phyloP scores from a whole-genome alignment of 2,113 vertebrate genomes.

The Thamnophis sirtalis region DNA sequence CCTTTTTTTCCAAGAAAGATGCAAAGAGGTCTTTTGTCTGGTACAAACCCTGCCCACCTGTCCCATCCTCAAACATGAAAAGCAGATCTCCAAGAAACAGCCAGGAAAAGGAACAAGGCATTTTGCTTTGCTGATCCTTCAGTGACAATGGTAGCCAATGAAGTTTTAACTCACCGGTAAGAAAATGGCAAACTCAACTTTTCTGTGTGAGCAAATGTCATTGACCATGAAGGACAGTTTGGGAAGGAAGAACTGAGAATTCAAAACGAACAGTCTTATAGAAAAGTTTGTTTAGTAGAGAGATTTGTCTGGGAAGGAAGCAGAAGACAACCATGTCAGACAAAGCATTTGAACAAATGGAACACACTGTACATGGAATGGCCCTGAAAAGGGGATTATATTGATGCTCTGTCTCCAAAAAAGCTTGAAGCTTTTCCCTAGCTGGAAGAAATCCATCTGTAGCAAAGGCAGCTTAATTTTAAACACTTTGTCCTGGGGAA shows the following conservation, averaged over 20 bases:
- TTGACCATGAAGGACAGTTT: not conserved
- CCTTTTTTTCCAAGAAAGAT: not conserved
- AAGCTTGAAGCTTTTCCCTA: not conserved
- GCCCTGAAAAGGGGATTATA: not conserved
- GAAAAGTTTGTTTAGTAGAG: not conserved
- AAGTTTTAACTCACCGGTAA: not conserved
- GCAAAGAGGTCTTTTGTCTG: not conserved
- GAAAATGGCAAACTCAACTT: not conserved
- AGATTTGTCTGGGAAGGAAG: not conserved
- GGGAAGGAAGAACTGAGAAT: not conserved
- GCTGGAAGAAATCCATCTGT: not conserved
- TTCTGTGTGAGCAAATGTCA: not conserved
- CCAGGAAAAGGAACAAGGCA: not conserved
- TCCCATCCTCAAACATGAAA: not conserved
- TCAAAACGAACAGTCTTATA: not conserved
- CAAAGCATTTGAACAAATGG: not conserved
- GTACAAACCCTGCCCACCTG: not conserved
- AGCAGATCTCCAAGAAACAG: not conserved
- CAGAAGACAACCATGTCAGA: not conserved
- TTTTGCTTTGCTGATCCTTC: not conserved
- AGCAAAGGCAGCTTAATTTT: not conserved
- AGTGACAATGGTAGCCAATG: not conserved
- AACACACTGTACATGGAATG: not conserved
- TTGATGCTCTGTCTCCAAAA: not conserved
- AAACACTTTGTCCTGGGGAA: not conserved